A percentile compares a stretch with the other conserved stretches of the same genome.
Conservation (phyloP, 2,797 vertebrate species). For the Nothura maculosa region DNA sequence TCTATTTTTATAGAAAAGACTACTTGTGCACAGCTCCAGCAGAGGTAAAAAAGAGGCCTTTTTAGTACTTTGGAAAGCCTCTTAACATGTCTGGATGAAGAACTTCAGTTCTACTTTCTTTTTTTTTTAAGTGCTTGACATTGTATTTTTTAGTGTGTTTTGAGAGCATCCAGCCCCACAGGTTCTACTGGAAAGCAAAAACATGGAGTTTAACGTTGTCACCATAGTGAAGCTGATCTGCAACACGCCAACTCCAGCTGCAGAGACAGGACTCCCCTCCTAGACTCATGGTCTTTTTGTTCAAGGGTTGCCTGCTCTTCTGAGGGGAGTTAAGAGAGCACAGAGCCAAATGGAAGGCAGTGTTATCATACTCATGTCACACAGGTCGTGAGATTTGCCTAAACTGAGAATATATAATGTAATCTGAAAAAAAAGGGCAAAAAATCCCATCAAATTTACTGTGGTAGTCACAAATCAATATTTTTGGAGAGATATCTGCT, state of each 20-base stretch:
- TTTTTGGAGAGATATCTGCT: neutral
- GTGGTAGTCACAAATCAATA: neutral
- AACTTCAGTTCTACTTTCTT: neutral
- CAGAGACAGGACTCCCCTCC: neutral
- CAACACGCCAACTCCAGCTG: neutral
- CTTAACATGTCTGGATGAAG: neutral
- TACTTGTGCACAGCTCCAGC: neutral
- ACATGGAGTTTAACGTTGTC: neutral
- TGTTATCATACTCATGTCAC: neutral
- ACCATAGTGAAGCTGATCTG: accelerated
- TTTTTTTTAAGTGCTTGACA: no score
- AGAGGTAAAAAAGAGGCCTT: neutral
- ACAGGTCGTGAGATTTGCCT: neutral
- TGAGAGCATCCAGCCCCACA: neutral
- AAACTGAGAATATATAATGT: neutral
- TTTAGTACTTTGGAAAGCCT: neutral
- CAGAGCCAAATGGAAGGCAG: neutral
- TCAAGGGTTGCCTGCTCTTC: neutral
- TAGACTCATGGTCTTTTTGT: neutral
- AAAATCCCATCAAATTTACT: neutral
- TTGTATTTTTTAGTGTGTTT: neutral
- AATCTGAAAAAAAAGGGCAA: neutral
- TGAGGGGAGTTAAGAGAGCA: neutral
- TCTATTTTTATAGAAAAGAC: neutral
- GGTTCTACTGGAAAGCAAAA: neutral